Base-by-base conservation (phyloP, 2,797 vertebrate species). In the Adelosebastes latens region DNA sequence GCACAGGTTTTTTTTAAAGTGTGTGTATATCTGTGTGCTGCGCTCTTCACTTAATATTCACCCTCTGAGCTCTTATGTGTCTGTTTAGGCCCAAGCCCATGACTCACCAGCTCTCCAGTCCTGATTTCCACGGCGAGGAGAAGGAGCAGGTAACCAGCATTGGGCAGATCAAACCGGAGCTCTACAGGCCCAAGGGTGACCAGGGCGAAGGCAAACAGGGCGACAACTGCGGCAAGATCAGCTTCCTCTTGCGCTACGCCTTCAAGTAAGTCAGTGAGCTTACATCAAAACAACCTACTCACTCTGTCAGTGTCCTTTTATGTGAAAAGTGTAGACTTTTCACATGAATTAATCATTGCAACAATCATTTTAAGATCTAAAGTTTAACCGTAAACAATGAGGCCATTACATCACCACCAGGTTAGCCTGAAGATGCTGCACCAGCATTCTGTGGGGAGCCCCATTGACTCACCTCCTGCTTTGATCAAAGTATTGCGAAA, bases 61-160 rank as follows among this genome's bases (percentile, higher is more conserved):
- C 60, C 78, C 81, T 81, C 67, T 60, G 27, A 80, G 74, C 82
- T 87, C 42, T 79, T 79, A 11, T 82, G 78, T 87, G 70, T 90
- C 53, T 82, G 46, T 83, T 75, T 72, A 97, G 96, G 70, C 97
- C 97, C 29, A 96, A 97, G 82, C 97, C 97, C 78, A 96, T 97
- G 95, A 97, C 97, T 82, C 97, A 97, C 93, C 97, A 97, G 94
- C 95, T 97, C 89, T 97, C 96, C 88, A 97, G 96, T 81, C 93
- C 97, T 32, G 96, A 97, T 87, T 81, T 97, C 90, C 96, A 97
- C 6, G 93, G 92, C 1, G 97, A 98, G 84, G 97, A 98, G 84
- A 97, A 97, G 90, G 97, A 98, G 71, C 97, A 98, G 91, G 96
- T 96, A 75, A 98, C 97, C 84, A 96, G 97, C 93, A 98, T 98